These are phyloP conservation scores for Cebus imitator DNA, from an alignment of 2,113 vertebrate genomes.

Conservation along the genomic window DNA sequence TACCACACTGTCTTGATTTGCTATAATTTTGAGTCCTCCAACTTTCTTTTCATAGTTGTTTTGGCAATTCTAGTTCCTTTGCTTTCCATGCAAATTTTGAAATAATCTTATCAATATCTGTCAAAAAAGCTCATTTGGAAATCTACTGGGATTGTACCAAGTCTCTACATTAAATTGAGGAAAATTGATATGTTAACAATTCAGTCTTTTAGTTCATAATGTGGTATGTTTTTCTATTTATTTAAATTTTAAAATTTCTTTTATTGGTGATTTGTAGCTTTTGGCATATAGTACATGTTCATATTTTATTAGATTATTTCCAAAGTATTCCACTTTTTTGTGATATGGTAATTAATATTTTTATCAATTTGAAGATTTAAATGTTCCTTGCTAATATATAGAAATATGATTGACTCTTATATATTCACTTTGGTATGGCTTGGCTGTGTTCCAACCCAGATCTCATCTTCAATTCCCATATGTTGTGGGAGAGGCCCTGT, in stretches of 20 bases:
- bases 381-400: background rate
- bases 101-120: background rate
- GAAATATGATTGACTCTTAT: background rate
- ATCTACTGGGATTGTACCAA: background rate
- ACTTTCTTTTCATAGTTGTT: background rate
- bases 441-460: no score
- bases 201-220: background rate
- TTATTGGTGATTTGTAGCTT: background rate
- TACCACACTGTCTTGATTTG: background rate
- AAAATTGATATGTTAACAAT: background rate
- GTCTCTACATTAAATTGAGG: background rate
- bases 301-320: background rate
- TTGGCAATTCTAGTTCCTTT: background rate
- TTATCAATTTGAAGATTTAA: background rate
- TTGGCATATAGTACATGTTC: background rate
- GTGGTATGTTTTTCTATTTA: background rate
- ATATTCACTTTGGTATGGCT: background rate
- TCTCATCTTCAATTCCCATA: no score
- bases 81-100: background rate
- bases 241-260: background rate
- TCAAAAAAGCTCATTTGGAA: background rate
- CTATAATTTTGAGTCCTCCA: background rate
- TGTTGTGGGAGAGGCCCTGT: no score
- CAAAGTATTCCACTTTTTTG: background rate
- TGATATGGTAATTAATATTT: background rate